Conservation (phyloP, 2,888 invertebrate species). For the Orthonychiurus folsomi region DNA sequence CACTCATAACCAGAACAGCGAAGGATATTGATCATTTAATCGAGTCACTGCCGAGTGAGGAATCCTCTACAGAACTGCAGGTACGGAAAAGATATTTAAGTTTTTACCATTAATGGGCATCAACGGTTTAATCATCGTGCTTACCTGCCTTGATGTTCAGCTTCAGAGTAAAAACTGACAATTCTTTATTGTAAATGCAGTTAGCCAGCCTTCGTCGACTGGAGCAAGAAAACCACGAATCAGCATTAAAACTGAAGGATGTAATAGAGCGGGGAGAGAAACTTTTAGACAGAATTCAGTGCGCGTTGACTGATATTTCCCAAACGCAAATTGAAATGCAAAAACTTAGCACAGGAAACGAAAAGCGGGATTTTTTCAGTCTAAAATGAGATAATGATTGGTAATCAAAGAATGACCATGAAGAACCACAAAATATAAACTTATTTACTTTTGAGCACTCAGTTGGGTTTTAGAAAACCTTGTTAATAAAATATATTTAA, state of each 20-base stretch:
- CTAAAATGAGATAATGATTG: too few species aligned
- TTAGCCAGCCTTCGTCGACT: constrained; percentile 61
- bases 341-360: too few species aligned
- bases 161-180: not conserved
- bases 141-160: too few species aligned
- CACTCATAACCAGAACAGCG: constrained; percentile 87
- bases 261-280: constrained; percentile 79
- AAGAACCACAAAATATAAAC: not conserved
- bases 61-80: constrained; percentile 87
- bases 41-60: constrained; percentile 90
- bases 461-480: too few species aligned
- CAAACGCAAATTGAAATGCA: constrained; percentile 85
- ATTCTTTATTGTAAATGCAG: constrained; percentile 28
- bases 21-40: constrained; percentile 96
- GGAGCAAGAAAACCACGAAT: constrained; percentile 86
- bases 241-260: constrained; percentile 72
- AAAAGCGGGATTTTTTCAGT: too few species aligned
- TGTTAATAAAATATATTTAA: too few species aligned
- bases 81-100: too few species aligned
- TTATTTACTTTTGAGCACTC: too few species aligned
- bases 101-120: too few species aligned
- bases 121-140: too few species aligned
- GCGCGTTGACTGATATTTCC: constrained; percentile 83
- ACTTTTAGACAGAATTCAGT: constrained; percentile 77
- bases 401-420: too few species aligned